Evolutionary conservation across 53 echinoderm and acorn worm species (phyloP).

Genomic region (Holothuria leucospilota): DNA sequence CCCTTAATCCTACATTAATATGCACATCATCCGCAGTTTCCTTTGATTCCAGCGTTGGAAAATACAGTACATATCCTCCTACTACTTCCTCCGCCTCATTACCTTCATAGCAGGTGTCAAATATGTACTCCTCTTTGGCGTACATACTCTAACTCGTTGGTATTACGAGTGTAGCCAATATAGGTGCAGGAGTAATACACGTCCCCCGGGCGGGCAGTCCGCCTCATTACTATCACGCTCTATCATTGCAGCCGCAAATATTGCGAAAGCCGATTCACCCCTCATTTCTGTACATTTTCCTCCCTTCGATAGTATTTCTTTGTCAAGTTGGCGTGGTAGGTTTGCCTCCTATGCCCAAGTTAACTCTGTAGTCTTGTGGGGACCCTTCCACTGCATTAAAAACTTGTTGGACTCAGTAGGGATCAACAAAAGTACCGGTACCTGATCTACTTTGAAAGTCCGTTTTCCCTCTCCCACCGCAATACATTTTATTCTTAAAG

Average conservation of each 20-base stretch:
- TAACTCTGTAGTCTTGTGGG: neutral
- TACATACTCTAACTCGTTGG: no score
- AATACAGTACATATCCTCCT: neutral
- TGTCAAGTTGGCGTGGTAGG: neutral
- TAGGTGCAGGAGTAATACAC: no score
- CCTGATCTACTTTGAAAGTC: neutral
- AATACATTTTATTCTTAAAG: conserved; percentile 9
- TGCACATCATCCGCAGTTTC: conserved; percentile 41
- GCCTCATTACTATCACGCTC: conserved; percentile 32
- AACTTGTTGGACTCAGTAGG: neutral
- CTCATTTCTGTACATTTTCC: neutral
- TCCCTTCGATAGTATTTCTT: conserved; percentile 14
- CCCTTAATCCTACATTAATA: neutral
- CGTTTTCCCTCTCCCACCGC: neutral
- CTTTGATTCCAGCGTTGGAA: conserved; percentile 30
- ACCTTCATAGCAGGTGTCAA: no score
- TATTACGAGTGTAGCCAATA: no score
- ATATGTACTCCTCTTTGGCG: no score
- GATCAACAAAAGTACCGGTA: neutral
- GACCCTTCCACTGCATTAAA: conserved; percentile 21
- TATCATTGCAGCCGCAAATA: conserved; percentile 11
- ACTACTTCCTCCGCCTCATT: conserved; percentile 12
- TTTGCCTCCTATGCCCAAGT: conserved; percentile 22
- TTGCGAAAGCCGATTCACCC: neutral
- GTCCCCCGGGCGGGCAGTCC: no score